A percentile compares a stretch with the other conserved stretches of the same genome.
These are phyloP conservation scores for Bradypodion pumilum DNA, from an alignment of 2,797 vertebrate species.

Conservation along the genomic window DNA sequence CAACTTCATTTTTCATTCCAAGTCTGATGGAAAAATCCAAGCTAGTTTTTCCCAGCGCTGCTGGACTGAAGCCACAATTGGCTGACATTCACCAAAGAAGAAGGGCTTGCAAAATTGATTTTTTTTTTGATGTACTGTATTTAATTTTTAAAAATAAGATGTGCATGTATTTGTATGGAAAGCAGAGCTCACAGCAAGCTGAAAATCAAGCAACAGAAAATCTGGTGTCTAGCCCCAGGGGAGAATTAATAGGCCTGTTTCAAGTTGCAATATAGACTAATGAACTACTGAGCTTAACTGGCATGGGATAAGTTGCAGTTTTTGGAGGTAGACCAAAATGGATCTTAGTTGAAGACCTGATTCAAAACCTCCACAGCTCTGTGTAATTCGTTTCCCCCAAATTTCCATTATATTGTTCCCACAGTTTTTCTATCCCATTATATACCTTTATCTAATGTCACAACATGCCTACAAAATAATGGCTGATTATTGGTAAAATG, in stretches of 20 bases:
- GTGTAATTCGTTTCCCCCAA: background rate
- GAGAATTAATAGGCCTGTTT: background rate
- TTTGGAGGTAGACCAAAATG: background rate
- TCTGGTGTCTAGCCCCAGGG: background rate
- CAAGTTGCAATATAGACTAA: background rate
- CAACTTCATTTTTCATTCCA: background rate
- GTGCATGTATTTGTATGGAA: slow-evolving; percentile 6
- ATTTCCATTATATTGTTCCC: background rate
- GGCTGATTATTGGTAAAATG: background rate
- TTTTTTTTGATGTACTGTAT: background rate
- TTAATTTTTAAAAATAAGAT: background rate
- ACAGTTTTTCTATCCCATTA: background rate
- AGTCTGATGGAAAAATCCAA: background rate
- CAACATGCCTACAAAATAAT: background rate
- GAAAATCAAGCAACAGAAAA: slow-evolving; percentile 16
- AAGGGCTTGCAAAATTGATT: slow-evolving; percentile 23
- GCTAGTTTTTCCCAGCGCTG: background rate
- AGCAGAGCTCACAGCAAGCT: background rate
- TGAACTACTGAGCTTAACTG: background rate
- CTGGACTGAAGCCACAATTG: background rate
- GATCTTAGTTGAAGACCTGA: background rate
- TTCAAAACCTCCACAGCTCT: background rate
- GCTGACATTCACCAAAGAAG: background rate
- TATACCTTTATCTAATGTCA: background rate
- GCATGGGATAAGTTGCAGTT: background rate